Conservation (phyloP, 2,888 invertebrate genomes). For the Monopis laevigella region DNA sequence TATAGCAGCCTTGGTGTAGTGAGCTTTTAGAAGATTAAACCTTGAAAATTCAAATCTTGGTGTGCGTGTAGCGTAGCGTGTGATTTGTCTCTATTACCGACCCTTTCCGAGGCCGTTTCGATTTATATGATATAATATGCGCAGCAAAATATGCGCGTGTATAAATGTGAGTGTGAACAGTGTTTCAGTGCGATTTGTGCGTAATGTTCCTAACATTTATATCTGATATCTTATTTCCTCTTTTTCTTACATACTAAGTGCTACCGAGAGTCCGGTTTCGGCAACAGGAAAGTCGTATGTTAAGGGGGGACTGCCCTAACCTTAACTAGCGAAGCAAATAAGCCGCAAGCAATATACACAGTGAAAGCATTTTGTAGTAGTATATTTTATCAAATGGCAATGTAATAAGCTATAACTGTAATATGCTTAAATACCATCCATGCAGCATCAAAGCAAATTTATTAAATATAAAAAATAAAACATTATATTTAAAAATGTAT, state of each 20-base stretch:
- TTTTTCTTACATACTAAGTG: slow-evolving; percentile 40
- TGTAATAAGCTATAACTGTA: no score
- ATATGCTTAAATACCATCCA: no score
- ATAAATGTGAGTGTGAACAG: slow-evolving; percentile 13
- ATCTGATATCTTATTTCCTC: slow-evolving; percentile 57
- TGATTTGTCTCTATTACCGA: slow-evolving; percentile 1
- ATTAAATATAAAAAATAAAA: no score
- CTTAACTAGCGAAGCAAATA: slow-evolving; percentile 6
- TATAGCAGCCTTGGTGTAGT: slow-evolving; percentile 46
- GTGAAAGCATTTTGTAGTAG: no score
- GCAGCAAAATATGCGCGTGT: slow-evolving; percentile 10
- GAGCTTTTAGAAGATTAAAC: slow-evolving; percentile 2
- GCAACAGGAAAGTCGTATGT: slow-evolving; percentile 60
- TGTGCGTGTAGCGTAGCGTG: slow-evolving; percentile 9
- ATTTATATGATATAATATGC: background rate
- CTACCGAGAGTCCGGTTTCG: slow-evolving; percentile 60
- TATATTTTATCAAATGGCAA: no score
- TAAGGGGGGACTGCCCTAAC: slow-evolving; percentile 28
- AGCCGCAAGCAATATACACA: slow-evolving; percentile 7
- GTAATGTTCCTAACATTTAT: slow-evolving; percentile 61
- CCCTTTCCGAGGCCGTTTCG: background rate
- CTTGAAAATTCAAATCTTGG: slow-evolving; percentile 5
- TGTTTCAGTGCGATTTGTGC: slow-evolving; percentile 51
- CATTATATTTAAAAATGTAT: no score
- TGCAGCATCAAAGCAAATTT: no score